phyloP scores from a whole-genome alignment of 2,113 vertebrate genomes.

The Neolamprologus toae region DNA sequence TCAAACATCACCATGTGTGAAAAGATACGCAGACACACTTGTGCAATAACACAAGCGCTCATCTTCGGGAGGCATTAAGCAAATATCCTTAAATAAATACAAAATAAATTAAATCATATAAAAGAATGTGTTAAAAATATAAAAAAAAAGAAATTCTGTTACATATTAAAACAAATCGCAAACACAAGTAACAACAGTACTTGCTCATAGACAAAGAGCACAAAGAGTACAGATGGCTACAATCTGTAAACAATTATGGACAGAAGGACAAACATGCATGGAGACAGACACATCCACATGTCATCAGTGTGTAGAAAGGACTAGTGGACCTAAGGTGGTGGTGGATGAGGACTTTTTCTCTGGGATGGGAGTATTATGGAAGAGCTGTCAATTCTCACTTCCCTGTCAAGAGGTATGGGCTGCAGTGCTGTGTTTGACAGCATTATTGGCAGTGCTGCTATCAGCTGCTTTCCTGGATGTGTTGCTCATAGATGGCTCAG shows the following conservation, averaged over 20 bases:
- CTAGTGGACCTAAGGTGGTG: neutral
- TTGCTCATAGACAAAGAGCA: neutral
- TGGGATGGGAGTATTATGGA: neutral
- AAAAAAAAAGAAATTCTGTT: constrained; percentile 7
- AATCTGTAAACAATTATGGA: constrained; percentile 22
- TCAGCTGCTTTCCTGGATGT: neutral
- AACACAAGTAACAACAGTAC: constrained; percentile 4
- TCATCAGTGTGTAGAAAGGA: constrained; percentile 18
- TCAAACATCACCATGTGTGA: neutral
- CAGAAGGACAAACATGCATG: neutral
- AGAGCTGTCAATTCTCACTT: neutral
- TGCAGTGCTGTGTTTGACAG: neutral
- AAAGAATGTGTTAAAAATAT: constrained; percentile 30
- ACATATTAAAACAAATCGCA: constrained; percentile 19
- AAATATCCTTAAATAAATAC: constrained; percentile 60
- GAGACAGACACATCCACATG: constrained; percentile 25
- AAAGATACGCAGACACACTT: neutral
- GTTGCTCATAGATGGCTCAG: neutral
- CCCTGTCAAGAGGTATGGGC: neutral
- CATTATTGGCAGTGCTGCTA: constrained; percentile 21
- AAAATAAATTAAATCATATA: constrained; percentile 62
- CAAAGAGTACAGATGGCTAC: neutral
- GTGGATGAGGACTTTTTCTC: neutral
- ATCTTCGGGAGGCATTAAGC: constrained; percentile 47
- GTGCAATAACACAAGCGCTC: constrained; percentile 16